phyloP scores from a whole-genome alignment of 2,888 invertebrate genomes.

The Limnephilus lunatus region DNA sequence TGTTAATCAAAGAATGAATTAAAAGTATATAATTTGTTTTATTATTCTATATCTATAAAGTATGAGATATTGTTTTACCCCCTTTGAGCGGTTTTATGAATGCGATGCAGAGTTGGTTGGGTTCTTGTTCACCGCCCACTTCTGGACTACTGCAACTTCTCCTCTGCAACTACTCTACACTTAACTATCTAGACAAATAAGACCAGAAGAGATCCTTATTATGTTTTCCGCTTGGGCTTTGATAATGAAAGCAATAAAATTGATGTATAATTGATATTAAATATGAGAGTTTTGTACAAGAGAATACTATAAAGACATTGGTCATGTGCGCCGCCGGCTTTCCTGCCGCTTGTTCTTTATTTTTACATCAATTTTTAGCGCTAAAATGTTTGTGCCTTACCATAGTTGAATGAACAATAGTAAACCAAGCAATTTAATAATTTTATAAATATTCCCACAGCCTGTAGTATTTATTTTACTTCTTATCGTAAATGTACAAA shows the following conservation, averaged over 20 bases:
- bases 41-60: slow-evolving; percentile 51
- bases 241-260: slow-evolving; percentile 58
- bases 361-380: slow-evolving; percentile 51
- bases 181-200: not conserved
- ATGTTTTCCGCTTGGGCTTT: slow-evolving; percentile 51
- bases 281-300: slow-evolving; percentile 31
- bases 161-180: not conserved
- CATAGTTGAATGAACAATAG: slow-evolving; percentile 60
- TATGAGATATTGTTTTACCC: slow-evolving; percentile 56
- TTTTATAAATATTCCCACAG: slow-evolving; percentile 41
- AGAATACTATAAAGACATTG: not conserved
- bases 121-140: not conserved
- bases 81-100: not conserved
- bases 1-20: slow-evolving; percentile 45
- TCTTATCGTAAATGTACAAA: slow-evolving; percentile 49
- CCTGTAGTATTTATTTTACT: slow-evolving; percentile 34
- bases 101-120: not conserved
- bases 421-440: slow-evolving; percentile 37
- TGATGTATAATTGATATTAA: slow-evolving; percentile 48
- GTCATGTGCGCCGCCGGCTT: slow-evolving; percentile 31
- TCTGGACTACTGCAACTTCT: not conserved
- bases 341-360: slow-evolving; percentile 23
- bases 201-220: slow-evolving; percentile 9
- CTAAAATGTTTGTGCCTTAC: slow-evolving; percentile 65
- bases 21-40: slow-evolving; percentile 56